Conservation (phyloP, 2,797 vertebrate genomes). For the Kryptopterus vitreolus region DNA sequence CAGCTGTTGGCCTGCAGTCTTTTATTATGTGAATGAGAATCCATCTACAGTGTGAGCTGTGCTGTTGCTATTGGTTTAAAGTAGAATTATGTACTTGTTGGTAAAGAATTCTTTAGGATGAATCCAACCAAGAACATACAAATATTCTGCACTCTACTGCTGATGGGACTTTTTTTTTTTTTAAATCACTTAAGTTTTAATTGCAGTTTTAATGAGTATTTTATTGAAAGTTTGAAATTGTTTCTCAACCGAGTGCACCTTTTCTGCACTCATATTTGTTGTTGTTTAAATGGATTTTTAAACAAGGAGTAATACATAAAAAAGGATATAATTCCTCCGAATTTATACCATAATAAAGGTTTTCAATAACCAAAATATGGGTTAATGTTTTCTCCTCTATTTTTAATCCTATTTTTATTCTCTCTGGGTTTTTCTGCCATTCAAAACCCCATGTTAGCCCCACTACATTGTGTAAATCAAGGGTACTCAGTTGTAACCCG, state of each 20-base stretch:
- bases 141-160: constrained; percentile 13
- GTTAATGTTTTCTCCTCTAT: no score
- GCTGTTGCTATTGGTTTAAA: constrained; percentile 5
- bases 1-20: constrained; percentile 20
- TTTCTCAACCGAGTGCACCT: neutral
- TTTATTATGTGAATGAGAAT: constrained; percentile 5
- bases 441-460: neutral
- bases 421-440: no score
- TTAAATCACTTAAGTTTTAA: constrained; percentile 12
- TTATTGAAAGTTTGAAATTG: neutral
- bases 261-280: constrained; percentile 6
- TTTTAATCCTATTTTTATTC: no score
- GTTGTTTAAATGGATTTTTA: neutral
- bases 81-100: constrained; percentile 10
- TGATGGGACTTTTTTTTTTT: constrained; percentile 15
- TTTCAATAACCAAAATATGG: constrained; percentile 19
- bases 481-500: no score
- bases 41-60: neutral
- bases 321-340: constrained; percentile 11
- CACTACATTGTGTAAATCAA: neutral
- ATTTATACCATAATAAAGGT: constrained; percentile 44
- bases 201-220: constrained; percentile 27
- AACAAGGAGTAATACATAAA: constrained; percentile 2
- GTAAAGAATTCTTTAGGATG: constrained; percentile 10
- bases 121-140: neutral